These are phyloP conservation scores for Equus przewalskii DNA, from an alignment of 2,113 vertebrate species.

Conservation along the genomic window DNA sequence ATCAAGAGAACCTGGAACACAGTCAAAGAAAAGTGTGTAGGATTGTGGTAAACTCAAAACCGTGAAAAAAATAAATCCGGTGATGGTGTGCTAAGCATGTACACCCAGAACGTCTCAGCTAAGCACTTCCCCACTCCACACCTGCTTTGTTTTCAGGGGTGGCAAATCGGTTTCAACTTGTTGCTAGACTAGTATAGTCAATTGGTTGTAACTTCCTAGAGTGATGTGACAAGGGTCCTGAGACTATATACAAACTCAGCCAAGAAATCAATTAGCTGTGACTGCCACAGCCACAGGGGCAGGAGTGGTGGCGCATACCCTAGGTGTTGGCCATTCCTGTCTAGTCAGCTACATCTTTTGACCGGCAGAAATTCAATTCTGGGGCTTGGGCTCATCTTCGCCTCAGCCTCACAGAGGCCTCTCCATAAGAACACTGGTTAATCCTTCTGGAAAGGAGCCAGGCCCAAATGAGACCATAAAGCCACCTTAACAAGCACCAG, in stretches of 20 bases:
- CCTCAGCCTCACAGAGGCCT: not conserved
- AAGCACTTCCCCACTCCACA: not conserved
- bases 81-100: not conserved
- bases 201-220: not conserved
- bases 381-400: not conserved
- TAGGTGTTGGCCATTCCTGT: not conserved
- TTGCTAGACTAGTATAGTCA: not conserved
- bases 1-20: not conserved
- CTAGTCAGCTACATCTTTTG: not conserved
- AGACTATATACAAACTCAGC: not conserved
- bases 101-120: not conserved
- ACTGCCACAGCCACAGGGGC: not conserved
- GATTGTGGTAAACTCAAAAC: not conserved
- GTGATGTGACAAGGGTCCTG: not conserved
- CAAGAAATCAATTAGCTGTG: slow-evolving; percentile 35
- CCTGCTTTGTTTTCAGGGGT: not conserved
- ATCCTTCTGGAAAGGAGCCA: slow-evolving; percentile 53
- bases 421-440: slow-evolving; percentile 17
- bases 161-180: not conserved
- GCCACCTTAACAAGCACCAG: not conserved
- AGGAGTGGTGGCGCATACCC: not conserved
- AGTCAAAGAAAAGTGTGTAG: not conserved
- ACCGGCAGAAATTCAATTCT: slow-evolving; percentile 20
- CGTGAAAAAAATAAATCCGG: not conserved
- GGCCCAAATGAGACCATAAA: slow-evolving; percentile 58